phyloP scores from a whole-genome alignment of 2,797 vertebrate species.

The Lacerta agilis region DNA sequence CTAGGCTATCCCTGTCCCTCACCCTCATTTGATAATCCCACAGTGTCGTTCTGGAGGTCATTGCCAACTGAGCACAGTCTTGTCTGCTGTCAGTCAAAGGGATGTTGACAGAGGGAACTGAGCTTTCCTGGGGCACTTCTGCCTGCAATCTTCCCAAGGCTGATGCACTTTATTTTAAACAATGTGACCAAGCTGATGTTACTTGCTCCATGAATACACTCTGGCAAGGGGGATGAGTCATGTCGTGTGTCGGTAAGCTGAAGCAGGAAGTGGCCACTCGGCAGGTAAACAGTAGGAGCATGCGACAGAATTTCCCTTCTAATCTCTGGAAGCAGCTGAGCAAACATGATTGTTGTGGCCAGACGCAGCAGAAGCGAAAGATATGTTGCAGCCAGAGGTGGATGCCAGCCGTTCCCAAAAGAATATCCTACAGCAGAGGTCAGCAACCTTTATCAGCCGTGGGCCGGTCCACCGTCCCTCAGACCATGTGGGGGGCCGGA shows the following conservation, averaged over 20 bases:
- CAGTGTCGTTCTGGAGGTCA: no score
- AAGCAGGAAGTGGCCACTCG: not conserved
- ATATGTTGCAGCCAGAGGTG: not conserved
- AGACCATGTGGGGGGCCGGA: no score
- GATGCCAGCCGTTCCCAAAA: slow-evolving; percentile 23
- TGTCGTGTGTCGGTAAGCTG: slow-evolving; percentile 35
- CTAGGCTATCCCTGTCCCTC: no score
- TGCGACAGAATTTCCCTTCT: not conserved
- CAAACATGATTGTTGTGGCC: slow-evolving; percentile 23
- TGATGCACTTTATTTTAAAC: not conserved
- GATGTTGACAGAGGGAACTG: no score
- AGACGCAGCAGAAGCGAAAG: slow-evolving; percentile 39
- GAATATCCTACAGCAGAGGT: slow-evolving; percentile 49
- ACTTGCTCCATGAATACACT: not conserved
- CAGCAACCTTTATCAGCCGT: no score
- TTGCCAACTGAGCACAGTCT: no score
- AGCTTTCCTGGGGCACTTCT: no score
- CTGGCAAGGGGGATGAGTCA: accelerated
- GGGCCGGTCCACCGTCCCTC: no score
- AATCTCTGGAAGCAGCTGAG: not conserved
- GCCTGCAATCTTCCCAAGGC: no score
- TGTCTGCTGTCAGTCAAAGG: no score
- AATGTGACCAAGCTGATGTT: accelerated
- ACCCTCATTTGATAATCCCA: no score
- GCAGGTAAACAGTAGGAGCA: not conserved